Conservation (phyloP, 2,113 vertebrate genomes). For the Chamaetylas fuelleborni region DNA sequence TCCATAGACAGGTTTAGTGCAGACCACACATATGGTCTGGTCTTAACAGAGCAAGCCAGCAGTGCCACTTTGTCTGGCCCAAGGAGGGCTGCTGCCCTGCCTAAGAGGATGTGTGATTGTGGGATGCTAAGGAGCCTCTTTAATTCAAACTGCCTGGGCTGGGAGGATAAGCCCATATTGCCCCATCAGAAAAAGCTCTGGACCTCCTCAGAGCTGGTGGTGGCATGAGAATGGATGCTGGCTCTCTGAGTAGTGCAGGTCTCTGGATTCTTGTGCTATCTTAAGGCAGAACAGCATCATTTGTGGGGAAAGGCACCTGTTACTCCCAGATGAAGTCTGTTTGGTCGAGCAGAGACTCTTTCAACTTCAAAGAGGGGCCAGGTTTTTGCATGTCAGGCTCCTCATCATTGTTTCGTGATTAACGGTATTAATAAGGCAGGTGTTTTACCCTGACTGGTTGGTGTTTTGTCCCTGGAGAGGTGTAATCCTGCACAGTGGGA, state of each 20-base stretch:
- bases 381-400: background rate
- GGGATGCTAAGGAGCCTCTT: background rate
- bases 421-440: background rate
- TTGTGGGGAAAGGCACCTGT: background rate
- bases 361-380: background rate
- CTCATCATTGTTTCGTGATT: background rate
- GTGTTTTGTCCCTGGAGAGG: background rate
- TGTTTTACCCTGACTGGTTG: background rate
- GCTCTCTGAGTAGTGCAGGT: background rate
- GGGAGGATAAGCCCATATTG: background rate
- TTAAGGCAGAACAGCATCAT: background rate
- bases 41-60: background rate
- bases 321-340: background rate
- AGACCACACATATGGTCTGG: background rate
- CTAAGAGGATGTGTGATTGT: rapidly evolving
- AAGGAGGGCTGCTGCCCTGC: background rate
- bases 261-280: background rate
- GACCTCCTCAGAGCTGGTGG: rapidly evolving
- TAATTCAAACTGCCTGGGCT: rapidly evolving
- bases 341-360: background rate
- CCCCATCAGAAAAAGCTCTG: background rate
- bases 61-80: no score
- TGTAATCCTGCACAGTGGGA: background rate
- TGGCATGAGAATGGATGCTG: rapidly evolving
- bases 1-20: background rate